Percentiles rank a stretch among this genome's conserved stretches.
Evolutionary conservation across 2,888 invertebrate species (phyloP).

Genomic region (Thera britannica): DNA sequence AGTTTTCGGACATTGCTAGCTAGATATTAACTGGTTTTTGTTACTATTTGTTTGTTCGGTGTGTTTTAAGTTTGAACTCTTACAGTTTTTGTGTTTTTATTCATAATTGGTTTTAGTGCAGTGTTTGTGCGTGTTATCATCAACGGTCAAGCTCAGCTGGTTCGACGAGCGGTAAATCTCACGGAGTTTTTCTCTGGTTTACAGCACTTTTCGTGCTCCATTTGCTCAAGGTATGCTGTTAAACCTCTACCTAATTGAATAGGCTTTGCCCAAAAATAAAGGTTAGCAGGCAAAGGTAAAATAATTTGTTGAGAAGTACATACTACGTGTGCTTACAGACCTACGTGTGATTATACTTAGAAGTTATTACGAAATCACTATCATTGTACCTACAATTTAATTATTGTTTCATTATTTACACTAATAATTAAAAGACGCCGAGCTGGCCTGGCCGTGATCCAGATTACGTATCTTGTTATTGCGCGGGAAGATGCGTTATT

Average conservation of each 20-base stretch:
- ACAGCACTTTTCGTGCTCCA: conserved; percentile 78
- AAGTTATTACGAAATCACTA: not conserved
- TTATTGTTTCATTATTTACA: conserved; percentile 66
- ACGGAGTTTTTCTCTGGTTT: conserved; percentile 72
- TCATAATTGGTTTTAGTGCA: conserved; percentile 40
- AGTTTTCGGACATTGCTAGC: not conserved
- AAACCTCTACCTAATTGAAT: conserved; percentile 16
- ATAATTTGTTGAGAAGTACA: not conserved
- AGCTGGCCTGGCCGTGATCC: conserved; percentile 83
- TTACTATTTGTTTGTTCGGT: not conserved
- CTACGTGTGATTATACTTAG: conserved; percentile 34
- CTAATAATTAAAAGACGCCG: conserved; percentile 49
- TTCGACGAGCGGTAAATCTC: conserved; percentile 80
- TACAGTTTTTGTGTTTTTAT: conserved; percentile 1
- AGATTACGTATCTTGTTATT: conserved; percentile 78
- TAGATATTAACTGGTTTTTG: conserved; percentile 6
- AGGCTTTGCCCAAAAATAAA: not conserved
- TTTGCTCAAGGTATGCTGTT: conserved; percentile 80
- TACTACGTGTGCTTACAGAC: not conserved
- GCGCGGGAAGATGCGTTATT: conserved; percentile 82
- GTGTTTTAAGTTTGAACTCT: not conserved
- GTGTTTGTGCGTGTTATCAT: conserved; percentile 65
- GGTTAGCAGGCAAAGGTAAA: not conserved
- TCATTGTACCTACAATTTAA: conserved; percentile 36
- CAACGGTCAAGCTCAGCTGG: conserved; percentile 82